Conservation (phyloP, 2,113 vertebrate species). For the Trematomus loennbergii region DNA sequence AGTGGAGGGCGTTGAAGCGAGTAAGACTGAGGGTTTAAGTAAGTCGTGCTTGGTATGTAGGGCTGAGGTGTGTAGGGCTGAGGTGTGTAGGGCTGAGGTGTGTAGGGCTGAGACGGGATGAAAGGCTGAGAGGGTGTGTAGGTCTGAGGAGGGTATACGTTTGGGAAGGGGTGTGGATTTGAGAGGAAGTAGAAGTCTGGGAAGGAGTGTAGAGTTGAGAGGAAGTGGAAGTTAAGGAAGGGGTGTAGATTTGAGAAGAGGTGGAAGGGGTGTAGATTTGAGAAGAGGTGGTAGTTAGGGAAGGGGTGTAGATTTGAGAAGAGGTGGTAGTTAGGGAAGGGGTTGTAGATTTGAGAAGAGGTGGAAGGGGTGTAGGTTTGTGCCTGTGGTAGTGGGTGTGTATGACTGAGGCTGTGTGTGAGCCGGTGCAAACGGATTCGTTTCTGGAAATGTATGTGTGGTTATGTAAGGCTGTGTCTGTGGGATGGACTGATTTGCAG, state of each 20-base stretch:
- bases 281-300: background rate
- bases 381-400: slow-evolving; percentile 2
- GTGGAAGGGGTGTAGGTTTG: background rate
- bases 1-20: background rate
- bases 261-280: slow-evolving; percentile 16
- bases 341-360: slow-evolving; percentile 1
- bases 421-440: slow-evolving; percentile 34
- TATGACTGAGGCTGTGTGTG: too few species aligned
- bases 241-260: background rate
- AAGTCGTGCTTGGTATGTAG: background rate
- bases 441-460: too few species aligned
- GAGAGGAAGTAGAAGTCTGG: background rate
- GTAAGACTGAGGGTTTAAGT: slow-evolving; percentile 24
- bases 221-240: background rate
- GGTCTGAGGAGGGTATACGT: background rate
- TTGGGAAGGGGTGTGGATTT: slow-evolving; percentile 6
- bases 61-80: slow-evolving; percentile 27
- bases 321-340: background rate
- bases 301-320: background rate
- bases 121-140: background rate
- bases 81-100: background rate
- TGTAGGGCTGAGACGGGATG: background rate
- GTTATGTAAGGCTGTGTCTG: slow-evolving; percentile 51
- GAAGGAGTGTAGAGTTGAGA: slow-evolving; percentile 13
- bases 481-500: slow-evolving; percentile 19